Evolutionary conservation across 1,140 invertebrate species (phyloP).

Genomic region (Caenorhabditis briggsae): DNA sequence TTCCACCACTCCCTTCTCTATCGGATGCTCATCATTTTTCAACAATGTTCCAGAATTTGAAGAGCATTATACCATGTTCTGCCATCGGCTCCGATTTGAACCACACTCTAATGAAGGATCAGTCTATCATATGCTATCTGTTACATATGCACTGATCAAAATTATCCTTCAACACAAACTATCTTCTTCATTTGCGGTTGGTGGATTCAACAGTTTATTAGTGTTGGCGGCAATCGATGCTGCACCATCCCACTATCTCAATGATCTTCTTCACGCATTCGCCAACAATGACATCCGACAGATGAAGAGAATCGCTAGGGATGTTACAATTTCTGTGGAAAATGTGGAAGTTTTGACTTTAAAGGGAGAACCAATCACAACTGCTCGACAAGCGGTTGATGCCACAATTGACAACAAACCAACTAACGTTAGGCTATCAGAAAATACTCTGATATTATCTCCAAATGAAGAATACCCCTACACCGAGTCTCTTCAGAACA

Average conservation of each 20-base stretch:
- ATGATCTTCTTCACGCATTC: slow-evolving; percentile 56
- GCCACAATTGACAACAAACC: slow-evolving; percentile 1
- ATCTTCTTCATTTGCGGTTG: neutral
- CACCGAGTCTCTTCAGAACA: neutral
- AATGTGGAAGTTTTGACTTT: slow-evolving; percentile 27
- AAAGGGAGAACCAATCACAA: slow-evolving; percentile 33
- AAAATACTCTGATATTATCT: neutral
- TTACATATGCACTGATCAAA: slow-evolving; percentile 34
- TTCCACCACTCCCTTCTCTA: neutral
- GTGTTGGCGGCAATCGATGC: slow-evolving; percentile 34
- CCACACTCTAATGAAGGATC: slow-evolving; percentile 38
- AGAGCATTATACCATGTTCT: slow-evolving; percentile 36
- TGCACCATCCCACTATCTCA: slow-evolving; percentile 45
- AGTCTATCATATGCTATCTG: slow-evolving; percentile 19
- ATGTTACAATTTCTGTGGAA: slow-evolving; percentile 11
- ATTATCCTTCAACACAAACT: neutral
- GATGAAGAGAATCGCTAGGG: slow-evolving; percentile 58
- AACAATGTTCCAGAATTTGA: slow-evolving; percentile 30
- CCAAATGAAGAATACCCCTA: neutral
- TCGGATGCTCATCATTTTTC: slow-evolving; percentile 9
- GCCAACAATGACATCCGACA: slow-evolving; percentile 12
- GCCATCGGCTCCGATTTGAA: slow-evolving; percentile 54
- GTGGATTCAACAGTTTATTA: slow-evolving; percentile 4
- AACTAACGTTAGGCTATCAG: neutral
- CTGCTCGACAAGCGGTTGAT: slow-evolving; percentile 50